Conservation (phyloP, 2,888 invertebrate species). For the Pharmacophagus antenor region DNA sequence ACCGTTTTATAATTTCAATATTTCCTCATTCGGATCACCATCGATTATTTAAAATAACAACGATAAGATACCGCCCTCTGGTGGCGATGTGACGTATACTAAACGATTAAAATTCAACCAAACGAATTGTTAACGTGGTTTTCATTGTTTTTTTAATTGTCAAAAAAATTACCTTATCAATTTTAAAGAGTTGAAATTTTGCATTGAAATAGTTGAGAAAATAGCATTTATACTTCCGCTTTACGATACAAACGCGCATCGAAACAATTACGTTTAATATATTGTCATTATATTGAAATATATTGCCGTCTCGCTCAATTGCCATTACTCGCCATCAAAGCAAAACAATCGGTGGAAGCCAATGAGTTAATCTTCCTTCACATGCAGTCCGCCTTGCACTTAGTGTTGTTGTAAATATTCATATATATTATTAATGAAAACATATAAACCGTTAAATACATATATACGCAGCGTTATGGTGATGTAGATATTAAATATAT, state of each 20-base stretch:
- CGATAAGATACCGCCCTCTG: no score
- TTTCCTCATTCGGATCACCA: constrained; percentile 31
- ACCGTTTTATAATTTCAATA: constrained; percentile 26
- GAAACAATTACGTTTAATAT: constrained; percentile 29
- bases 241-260: neutral
- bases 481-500: neutral
- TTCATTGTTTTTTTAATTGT: neutral
- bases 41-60: constrained; percentile 43
- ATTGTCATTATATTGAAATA: constrained; percentile 32
- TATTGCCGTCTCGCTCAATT: constrained; percentile 10
- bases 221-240: neutral
- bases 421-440: neutral
- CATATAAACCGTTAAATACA: neutral
- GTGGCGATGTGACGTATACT: no score
- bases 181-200: neutral
- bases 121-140: no score
- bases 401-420: constrained; percentile 2
- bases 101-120: no score
- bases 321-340: constrained; percentile 2
- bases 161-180: neutral
- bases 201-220: neutral
- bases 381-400: constrained; percentile 8
- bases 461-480: neutral
- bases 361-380: neutral
- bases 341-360: neutral